Conservation (phyloP, 1,140 invertebrate genomes). For the Hylaeus volcanicus region DNA sequence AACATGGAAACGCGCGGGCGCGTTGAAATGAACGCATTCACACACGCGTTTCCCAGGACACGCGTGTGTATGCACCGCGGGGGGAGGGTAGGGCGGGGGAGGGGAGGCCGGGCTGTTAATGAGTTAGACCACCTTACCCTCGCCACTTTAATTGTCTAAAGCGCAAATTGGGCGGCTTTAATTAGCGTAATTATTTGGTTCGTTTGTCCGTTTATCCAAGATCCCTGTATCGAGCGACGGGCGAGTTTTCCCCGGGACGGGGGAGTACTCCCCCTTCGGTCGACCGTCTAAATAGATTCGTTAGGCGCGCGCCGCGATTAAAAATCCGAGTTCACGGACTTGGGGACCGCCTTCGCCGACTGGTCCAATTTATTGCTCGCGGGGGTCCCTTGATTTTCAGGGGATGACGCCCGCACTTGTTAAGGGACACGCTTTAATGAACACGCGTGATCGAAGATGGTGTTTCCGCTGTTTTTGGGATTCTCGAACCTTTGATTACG, state of each 20-base stretch:
- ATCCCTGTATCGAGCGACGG: conserved; percentile 63
- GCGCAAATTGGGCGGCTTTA: conserved; percentile 79
- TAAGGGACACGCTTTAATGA: conserved; percentile 3
- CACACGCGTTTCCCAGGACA: conserved; percentile 26
- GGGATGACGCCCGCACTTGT: background rate
- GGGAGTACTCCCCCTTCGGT: background rate
- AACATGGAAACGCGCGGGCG: conserved; percentile 36
- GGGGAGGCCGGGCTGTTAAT: conserved; percentile 63
- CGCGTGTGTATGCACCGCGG: conserved; percentile 30
- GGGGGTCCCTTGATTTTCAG: background rate
- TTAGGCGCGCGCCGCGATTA: conserved; percentile 62
- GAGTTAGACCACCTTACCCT: conserved; percentile 70
- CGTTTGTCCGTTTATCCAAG: conserved; percentile 72
- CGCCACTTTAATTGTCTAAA: conserved; percentile 78
- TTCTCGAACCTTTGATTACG: background rate
- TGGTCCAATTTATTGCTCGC: conserved; percentile 23
- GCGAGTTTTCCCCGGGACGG: background rate
- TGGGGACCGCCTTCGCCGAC: conserved; percentile 5
- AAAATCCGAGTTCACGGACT: conserved; percentile 52
- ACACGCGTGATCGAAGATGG: background rate
- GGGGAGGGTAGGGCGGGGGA: background rate
- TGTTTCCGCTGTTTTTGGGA: background rate
- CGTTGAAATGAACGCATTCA: conserved; percentile 46
- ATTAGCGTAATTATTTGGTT: conserved; percentile 79
- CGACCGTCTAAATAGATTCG: conserved; percentile 60